Conservation (phyloP, 2,797 vertebrate genomes). For the Leuciscus waleckii region DNA sequence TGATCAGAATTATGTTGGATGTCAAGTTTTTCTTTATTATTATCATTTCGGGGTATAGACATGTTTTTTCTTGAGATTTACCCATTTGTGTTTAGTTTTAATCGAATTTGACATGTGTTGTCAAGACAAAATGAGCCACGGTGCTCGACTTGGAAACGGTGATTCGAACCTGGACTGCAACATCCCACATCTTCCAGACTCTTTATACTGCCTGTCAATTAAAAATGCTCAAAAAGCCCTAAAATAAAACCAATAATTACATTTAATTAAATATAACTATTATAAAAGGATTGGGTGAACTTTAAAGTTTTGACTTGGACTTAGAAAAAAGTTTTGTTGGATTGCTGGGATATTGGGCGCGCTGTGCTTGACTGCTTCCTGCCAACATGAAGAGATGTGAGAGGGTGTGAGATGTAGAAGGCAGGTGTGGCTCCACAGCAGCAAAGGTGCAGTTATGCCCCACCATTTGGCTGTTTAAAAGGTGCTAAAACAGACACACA, state of each 20-base stretch:
- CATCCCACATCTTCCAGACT: neutral
- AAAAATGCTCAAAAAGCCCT: neutral
- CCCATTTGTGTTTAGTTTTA: neutral
- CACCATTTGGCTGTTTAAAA: slow-evolving; percentile 5
- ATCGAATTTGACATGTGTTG: neutral
- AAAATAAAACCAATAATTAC: neutral
- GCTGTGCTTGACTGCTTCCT: neutral
- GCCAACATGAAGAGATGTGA: slow-evolving; percentile 41
- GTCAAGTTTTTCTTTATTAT: too few relatives aligned
- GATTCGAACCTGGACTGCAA: neutral
- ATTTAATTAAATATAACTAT: neutral
- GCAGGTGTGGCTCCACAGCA: slow-evolving; percentile 54
- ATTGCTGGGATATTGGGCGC: neutral
- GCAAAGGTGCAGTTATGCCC: slow-evolving; percentile 50
- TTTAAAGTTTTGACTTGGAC: slow-evolving; percentile 5
- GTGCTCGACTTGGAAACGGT: neutral
- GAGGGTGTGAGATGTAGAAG: slow-evolving; percentile 15
- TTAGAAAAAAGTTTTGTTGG: neutral
- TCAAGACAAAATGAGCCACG: neutral
- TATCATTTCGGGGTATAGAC: too few relatives aligned
- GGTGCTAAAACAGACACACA: slow-evolving; percentile 13
- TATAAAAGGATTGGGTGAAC: neutral
- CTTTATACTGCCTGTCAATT: neutral
- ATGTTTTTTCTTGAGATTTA: neutral
- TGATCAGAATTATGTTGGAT: too few relatives aligned